Evolutionary conservation across 2,113 vertebrate genomes (phyloP).

Genomic region (Elaphurus davidianus): DNA sequence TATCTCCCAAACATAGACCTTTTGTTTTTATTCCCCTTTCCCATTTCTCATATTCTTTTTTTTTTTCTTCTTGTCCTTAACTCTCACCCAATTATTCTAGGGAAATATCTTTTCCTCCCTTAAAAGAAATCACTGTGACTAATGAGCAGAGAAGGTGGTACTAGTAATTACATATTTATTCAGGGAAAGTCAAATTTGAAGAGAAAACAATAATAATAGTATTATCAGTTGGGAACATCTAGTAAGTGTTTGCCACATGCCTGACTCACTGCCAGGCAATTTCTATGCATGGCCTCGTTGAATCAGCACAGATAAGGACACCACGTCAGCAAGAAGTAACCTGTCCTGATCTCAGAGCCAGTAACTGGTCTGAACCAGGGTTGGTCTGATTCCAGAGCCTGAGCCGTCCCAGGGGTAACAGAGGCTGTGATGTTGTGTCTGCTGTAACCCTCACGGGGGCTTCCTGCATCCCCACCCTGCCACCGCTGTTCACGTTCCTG

Average conservation of each 20-base stretch:
- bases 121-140: not conserved
- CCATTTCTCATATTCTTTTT: not conserved
- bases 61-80: not conserved
- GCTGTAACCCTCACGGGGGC: not conserved
- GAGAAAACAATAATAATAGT: not conserved
- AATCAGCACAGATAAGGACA: conserved; percentile 10
- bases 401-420: too few relatives aligned
- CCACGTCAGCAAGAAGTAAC: not conserved
- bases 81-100: not conserved
- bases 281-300: not conserved
- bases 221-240: not conserved
- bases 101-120: not conserved
- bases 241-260: not conserved
- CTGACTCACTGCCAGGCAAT: not conserved
- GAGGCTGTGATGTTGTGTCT: not conserved
- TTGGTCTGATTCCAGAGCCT: not conserved
- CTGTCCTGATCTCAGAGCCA: not conserved
- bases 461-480: not conserved
- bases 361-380: not conserved
- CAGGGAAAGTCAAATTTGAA: not conserved
- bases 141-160: not conserved
- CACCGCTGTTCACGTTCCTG: not conserved
- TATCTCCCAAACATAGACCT: not conserved
- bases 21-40: not conserved
- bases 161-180: not conserved